phyloP scores from a whole-genome alignment of 2,888 invertebrate species.

The Rhyacophila evoluta region DNA sequence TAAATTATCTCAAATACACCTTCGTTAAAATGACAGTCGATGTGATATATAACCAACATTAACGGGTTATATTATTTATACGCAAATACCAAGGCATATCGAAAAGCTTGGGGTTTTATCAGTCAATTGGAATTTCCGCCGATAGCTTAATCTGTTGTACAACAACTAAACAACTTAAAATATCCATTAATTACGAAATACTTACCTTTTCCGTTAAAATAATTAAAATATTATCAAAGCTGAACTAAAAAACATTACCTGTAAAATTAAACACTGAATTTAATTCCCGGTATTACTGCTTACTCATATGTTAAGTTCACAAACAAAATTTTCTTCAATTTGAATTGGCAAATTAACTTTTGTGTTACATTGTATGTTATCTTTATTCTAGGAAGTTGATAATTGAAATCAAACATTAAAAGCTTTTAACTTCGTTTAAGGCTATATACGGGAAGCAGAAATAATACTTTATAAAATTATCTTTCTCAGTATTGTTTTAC shows the following conservation, averaged over 20 bases:
- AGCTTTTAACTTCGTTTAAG: slow-evolving; percentile 9
- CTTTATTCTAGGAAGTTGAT: neutral
- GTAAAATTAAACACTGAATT: neutral
- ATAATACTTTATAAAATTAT: neutral
- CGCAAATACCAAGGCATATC: no score
- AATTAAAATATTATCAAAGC: neutral
- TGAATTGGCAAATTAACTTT: slow-evolving; percentile 19
- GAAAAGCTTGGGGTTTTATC: no score
- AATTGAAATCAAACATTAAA: slow-evolving; percentile 15
- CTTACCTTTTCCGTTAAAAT: neutral
- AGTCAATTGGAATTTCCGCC: no score
- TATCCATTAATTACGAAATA: neutral
- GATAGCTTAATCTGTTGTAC: neutral
- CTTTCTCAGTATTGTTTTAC: neutral
- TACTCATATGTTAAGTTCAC: slow-evolving; percentile 9
- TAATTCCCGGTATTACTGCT: neutral
- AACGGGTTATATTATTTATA: no score
- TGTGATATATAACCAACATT: no score
- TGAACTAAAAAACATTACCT: neutral
- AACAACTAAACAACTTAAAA: neutral
- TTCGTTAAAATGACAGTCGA: no score
- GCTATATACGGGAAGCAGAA: neutral
- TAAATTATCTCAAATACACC: no score
- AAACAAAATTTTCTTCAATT: slow-evolving; percentile 22
- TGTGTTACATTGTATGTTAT: slow-evolving; percentile 12